Conservation (phyloP, 2,113 vertebrate species). For the Manacus vitellinus region DNA sequence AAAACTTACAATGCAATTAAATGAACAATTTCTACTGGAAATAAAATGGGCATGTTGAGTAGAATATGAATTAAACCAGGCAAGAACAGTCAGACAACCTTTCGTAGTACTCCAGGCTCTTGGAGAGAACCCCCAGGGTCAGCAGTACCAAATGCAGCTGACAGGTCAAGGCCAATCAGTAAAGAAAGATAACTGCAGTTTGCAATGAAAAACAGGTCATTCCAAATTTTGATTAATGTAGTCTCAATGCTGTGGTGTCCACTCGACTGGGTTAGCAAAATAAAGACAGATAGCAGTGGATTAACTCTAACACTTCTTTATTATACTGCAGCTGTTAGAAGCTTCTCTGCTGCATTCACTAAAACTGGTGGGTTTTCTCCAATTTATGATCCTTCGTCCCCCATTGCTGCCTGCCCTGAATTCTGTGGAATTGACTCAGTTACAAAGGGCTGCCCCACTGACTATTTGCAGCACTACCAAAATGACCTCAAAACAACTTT, state of each 20-base stretch:
- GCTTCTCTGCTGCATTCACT: neutral
- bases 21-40: slow-evolving; percentile 82
- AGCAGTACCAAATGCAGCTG: slow-evolving; percentile 50
- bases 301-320: slow-evolving; percentile 41
- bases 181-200: slow-evolving; percentile 68
- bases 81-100: slow-evolving; percentile 45
- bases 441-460: neutral
- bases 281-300: slow-evolving; percentile 42
- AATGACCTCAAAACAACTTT: slow-evolving; percentile 26
- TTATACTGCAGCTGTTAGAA: neutral
- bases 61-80: slow-evolving; percentile 79
- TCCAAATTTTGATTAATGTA: slow-evolving; percentile 61
- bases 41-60: slow-evolving; percentile 75
- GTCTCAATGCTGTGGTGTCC: slow-evolving; percentile 35
- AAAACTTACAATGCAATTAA: slow-evolving; percentile 85
- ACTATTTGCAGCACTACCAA: neutral
- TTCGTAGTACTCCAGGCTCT: slow-evolving; percentile 29
- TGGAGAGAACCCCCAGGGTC: slow-evolving; percentile 39
- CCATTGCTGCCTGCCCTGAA: neutral
- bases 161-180: slow-evolving; percentile 69
- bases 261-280: slow-evolving; percentile 46
- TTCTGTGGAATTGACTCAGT: neutral
- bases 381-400: neutral
- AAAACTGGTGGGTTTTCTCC: neutral
- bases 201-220: slow-evolving; percentile 62